phyloP scores from a whole-genome alignment of 2,113 vertebrate species.

The Elanus axillaris region DNA sequence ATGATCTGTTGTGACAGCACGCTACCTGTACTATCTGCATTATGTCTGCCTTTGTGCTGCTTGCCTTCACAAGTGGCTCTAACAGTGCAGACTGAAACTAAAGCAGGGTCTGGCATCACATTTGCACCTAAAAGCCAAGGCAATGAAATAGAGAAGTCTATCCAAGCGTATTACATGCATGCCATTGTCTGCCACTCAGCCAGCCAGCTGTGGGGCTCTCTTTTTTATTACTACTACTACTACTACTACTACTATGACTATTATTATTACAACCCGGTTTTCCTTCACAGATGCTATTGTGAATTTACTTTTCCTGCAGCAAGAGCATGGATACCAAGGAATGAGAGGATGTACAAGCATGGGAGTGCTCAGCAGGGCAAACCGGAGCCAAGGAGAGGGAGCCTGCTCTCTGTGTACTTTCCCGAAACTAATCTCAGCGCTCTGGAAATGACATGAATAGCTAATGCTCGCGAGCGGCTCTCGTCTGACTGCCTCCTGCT shows the following conservation, averaged over 20 bases:
- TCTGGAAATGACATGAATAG: constrained; percentile 9
- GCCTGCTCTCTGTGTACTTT: not conserved
- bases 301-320: constrained; percentile 19
- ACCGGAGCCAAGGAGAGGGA: not conserved
- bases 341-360: not conserved
- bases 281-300: not conserved
- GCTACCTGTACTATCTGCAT: not conserved
- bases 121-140: not conserved
- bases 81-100: not conserved
- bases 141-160: constrained; percentile 10
- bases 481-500: constrained; percentile 21
- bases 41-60: not conserved
- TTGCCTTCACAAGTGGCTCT: not conserved
- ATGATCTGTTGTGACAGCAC: not conserved
- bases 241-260: not conserved
- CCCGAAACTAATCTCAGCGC: not conserved
- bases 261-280: not conserved
- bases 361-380: not conserved
- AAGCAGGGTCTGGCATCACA: not conserved
- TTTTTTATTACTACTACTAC: not conserved
- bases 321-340: not conserved
- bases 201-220: not conserved
- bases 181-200: constrained; percentile 8
- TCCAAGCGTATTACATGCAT: not conserved
- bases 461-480: not conserved